Evolutionary conservation across 2,888 invertebrate genomes (phyloP).

Genomic region (Tenthredo livida): DNA sequence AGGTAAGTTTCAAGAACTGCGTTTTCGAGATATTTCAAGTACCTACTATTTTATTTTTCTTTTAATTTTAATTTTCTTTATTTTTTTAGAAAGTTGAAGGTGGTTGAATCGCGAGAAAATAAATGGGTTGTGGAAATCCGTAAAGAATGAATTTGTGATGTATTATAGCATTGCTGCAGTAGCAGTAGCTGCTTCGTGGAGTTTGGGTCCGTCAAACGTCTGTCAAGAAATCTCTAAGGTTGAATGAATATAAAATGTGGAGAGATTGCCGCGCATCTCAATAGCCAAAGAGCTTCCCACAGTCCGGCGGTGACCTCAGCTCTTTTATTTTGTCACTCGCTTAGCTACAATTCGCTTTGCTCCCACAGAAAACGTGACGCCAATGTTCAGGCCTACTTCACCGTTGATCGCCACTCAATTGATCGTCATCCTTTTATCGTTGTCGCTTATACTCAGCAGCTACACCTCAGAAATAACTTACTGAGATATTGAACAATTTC

Average conservation of each 20-base stretch:
- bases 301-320: constrained; percentile 65
- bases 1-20: not conserved
- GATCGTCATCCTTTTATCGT: constrained; percentile 46
- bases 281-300: constrained; percentile 65
- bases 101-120: not conserved
- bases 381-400: constrained; percentile 60
- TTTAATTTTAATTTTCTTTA: too few relatives aligned
- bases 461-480: not conserved
- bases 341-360: constrained; percentile 67
- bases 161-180: not conserved
- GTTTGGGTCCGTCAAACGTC: constrained; percentile 39
- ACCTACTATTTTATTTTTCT: not conserved
- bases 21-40: not conserved
- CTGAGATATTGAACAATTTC: not conserved
- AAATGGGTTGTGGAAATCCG: constrained; percentile 18
- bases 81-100: not conserved
- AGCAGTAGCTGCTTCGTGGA: not conserved
- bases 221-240: constrained; percentile 45
- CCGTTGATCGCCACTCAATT: constrained; percentile 50
- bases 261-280: constrained; percentile 41
- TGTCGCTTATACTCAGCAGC: constrained; percentile 13
- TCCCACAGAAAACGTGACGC: constrained; percentile 68
- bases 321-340: constrained; percentile 67
- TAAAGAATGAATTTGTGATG: constrained; percentile 17
- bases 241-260: constrained; percentile 50